Base-by-base conservation (phyloP, 2,113 vertebrate genomes). In the Nicator chloris region DNA sequence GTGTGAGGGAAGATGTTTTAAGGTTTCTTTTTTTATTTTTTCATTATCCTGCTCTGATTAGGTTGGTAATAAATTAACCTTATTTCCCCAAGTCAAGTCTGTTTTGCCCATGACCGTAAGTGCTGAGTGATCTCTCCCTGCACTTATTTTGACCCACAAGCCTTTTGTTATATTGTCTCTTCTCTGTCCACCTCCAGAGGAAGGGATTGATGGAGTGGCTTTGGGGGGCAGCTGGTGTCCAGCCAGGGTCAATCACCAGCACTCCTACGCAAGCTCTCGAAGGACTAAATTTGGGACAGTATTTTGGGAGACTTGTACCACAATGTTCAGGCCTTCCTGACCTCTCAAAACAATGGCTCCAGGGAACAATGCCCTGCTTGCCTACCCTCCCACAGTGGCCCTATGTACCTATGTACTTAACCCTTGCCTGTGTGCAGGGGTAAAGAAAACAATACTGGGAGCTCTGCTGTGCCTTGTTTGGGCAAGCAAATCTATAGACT, bases 401-500 rank as follows among this genome's bases (percentile, higher is more conserved):
- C 15, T 87, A 3, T 71, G 45, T 86, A 83, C 40, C 14, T 73
- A 3, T 63, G 44, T 92, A 87, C 81, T 60, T 82, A 94, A 84
- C 51, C 44, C 65, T 89, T 78, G 65, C 54, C 60, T 76, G 11
- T 75, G 56, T 78, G 64, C 31, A 40, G 4, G 49, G 17, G 21
- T 68, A 85, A 85, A 92, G 68, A 90, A 37, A 57, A 86, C 35
- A 92, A 60, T 75, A 44, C 20, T 30, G 39, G 33, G 47, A 86
- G 59, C 50, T 73, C 77, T 56, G 44, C 50, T 57, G 12, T n/a
- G 27, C 13, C 21, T 63, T 63, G 18, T 78, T 35, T 0, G 5
- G 51, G 23, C 69, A 82, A 82, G 49, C 61, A 90, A 84, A 84
- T 28, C 54, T 59, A 45, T 8, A 69, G 70, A 17, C 45, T 68